A percentile compares a stretch with the other conserved stretches of the same genome.
Evolutionary conservation across 1,140 invertebrate genomes (phyloP).

Genomic region (Drosophila nigromelanica): DNA sequence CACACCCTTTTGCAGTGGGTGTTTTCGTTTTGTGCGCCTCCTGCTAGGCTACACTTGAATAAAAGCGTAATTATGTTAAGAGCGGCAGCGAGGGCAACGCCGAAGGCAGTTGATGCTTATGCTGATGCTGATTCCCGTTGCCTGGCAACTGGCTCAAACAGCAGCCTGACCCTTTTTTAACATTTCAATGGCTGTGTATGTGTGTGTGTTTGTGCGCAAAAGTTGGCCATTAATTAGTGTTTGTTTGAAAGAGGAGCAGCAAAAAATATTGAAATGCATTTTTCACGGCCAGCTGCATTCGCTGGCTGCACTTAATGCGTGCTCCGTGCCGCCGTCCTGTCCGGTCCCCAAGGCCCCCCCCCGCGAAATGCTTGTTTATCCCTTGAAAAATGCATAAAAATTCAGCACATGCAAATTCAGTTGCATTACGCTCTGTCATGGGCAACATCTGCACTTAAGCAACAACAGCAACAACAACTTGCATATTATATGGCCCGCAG

Average conservation of each 20-base stretch:
- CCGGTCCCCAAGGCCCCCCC: not conserved
- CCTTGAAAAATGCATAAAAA: constrained; percentile 71
- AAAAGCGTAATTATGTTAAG: constrained; percentile 52
- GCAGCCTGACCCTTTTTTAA: constrained; percentile 3
- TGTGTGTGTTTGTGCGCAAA: not conserved
- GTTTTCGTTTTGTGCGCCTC: constrained; percentile 1
- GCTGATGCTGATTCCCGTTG: constrained; percentile 23
- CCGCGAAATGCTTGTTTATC: constrained; percentile 41
- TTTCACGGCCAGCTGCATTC: constrained; percentile 50
- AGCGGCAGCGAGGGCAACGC: not conserved
- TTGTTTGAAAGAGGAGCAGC: constrained; percentile 56
- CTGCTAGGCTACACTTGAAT: constrained; percentile 31
- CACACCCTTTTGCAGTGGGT: constrained; percentile 2
- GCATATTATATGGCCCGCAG: constrained; percentile 62
- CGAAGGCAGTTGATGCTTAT: not conserved
- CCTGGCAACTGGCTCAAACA: constrained; percentile 16
- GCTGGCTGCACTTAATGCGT: constrained; percentile 13
- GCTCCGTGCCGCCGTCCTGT: not conserved
- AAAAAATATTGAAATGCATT: constrained; percentile 76
- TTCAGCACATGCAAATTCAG: constrained; percentile 55
- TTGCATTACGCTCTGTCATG: constrained; percentile 5
- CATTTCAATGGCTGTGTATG: not conserved
- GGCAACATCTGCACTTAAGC: constrained; percentile 47
- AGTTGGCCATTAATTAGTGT: constrained; percentile 71
- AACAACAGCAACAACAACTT: constrained; percentile 36